Base-by-base conservation (phyloP, 2,797 vertebrate species). In the Premnoplex brunnescens region DNA sequence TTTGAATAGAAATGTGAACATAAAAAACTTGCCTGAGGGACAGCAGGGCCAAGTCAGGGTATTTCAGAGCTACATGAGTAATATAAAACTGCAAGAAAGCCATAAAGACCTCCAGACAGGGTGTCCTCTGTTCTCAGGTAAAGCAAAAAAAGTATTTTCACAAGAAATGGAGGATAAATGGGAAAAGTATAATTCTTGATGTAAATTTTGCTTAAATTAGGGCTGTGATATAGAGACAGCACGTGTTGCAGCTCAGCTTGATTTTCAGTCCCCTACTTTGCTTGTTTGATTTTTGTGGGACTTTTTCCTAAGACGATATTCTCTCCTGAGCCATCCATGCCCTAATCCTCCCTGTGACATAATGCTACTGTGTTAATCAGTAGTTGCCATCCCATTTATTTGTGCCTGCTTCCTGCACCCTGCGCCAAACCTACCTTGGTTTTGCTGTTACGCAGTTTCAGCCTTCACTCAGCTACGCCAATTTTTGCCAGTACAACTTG, bases 111-210 rank as follows among this genome's bases (percentile, higher is more conserved):
- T 96, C 91, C 2, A 0, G 60, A 84, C 49, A 87, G 77, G 16
- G 24, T 91, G 51, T 92, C 55, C 67, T 88, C 71, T 84, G 55
- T 66, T 95, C 62, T 67, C 56, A 93, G 89, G 88, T 92, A 90
- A 96, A 96, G 59, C 41, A 94, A 91, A 96, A 86, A 74, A 95
- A 87, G 63, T 82, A 67, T 22, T 82, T 94, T 39, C 59, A 67
- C 28, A 58, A 74, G 68, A 94, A 94, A 79, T 84, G 41, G 39
- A 78, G 72, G 15, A 20, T 12, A 28, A 63, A 76, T 16, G 63
- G 49, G 34, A 56, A 62, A 82, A 88, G 36, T 67, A 34, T 66
- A 88, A 87, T 82, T 92, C 63, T 66, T 91, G 59, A 26, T 48
- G 34, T 85, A 94, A 91, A 95, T 91, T 71, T 84, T 27, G 56